Evolutionary conservation across 2,113 vertebrate species (phyloP), one percentile per base, ranked within the genome.

Genomic region (Corythoichthys intestinalis): DNA sequence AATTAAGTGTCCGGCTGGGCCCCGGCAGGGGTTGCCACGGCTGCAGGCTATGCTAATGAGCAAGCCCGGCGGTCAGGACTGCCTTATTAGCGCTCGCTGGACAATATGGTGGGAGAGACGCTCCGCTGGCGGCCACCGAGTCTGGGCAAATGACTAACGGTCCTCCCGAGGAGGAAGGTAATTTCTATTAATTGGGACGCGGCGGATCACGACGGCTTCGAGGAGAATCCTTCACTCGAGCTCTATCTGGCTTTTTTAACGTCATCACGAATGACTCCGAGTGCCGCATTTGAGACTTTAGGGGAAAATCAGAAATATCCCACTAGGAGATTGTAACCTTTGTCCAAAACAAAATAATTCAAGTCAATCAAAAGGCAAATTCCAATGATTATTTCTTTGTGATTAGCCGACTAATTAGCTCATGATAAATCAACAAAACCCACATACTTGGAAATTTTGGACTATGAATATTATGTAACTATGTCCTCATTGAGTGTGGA

Each of bases 21-120:
- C 73, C 86, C 86, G 72, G 78, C 71, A 78, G 81, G 84, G 87
- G 85, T 84, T 88, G 86, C 89, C 85, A 86, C 75, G 68, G 87
- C 92, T 87, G 78, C 87, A 20, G 87, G 90, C 90, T 75, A 93
- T 92, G 91, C 88, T 92, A 93, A 93, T 92, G 89, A 93, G 88
- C 75, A 71, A 62, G 73, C 78, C 86, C 85, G 75, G 76, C 66
- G 83, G 91, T 88, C 89, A 88, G 82, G 79, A 71, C 80, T 80
- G 80, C 86, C 88, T 91, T 89, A 89, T 91, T 91, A 92, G 83
- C 70, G 48, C 74, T 69, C 64, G 67, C 82, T 74, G 79, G 85
- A 90, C 90, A 92, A 91, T 91, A 91, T 90, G 90, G 90, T 86
- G 79, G 84, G 83, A 88, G 82, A 86, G 75, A 78, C 70, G 78